Evolutionary conservation across 2,797 vertebrate species (phyloP).

Genomic region (Sus cebifrons): DNA sequence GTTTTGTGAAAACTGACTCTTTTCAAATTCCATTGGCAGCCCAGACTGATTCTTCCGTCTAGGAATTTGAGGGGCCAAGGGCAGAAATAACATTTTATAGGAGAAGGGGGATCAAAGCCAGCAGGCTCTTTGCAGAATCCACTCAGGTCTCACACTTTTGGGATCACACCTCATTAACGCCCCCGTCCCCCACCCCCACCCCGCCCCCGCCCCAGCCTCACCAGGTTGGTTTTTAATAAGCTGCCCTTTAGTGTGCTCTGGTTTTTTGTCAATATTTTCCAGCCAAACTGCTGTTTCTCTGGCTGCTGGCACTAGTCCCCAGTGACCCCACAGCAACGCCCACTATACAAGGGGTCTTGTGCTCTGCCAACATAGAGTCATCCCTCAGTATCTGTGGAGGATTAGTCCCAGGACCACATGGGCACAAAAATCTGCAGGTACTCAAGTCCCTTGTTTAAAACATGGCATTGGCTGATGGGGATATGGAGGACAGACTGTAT

Average conservation of each 20-base stretch:
- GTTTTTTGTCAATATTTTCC: conserved; percentile 15
- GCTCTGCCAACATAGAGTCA: not conserved
- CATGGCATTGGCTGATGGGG: not conserved
- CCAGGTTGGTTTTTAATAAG: conserved; percentile 65
- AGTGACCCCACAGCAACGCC: not conserved
- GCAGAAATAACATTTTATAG: conserved; percentile 78
- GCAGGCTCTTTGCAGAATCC: conserved; percentile 2
- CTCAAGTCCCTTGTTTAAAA: not conserved
- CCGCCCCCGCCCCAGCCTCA: not conserved
- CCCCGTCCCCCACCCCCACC: not conserved
- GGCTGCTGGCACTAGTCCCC: not conserved
- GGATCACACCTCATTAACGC: conserved; percentile 77
- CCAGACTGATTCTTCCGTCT: conserved; percentile 76
- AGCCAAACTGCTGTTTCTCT: conserved; percentile 46
- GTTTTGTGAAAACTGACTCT: conserved; percentile 76
- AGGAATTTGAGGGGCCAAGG: conserved; percentile 78
- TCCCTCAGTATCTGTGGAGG: not conserved
- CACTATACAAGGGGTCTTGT: not conserved
- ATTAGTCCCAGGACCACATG: not conserved
- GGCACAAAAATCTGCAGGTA: not conserved
- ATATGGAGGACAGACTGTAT: not conserved
- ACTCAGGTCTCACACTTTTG: conserved; percentile 12
- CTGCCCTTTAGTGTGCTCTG: not conserved
- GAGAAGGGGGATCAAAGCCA: conserved; percentile 37
- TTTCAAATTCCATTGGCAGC: conserved; percentile 66